A percentile compares a stretch with the other conserved stretches of the same genome.
phyloP scores from a whole-genome alignment of 2,888 invertebrate species.

The Deroplatys truncata region DNA sequence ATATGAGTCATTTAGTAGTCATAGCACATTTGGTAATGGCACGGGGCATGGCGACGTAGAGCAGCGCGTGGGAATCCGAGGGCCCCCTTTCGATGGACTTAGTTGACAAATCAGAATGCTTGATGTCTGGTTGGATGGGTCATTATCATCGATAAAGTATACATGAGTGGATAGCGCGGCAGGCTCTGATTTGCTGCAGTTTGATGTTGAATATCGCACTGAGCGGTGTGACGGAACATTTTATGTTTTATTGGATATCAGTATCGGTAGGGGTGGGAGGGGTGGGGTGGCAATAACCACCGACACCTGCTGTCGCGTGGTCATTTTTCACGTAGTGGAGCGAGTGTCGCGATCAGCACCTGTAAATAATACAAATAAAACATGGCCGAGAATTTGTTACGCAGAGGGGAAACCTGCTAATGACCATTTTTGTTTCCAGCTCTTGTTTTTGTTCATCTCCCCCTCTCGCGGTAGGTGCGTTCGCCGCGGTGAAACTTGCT shows the following conservation, averaged over 20 bases:
- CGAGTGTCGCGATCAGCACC: slow-evolving; percentile 1
- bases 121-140: neutral
- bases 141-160: slow-evolving; percentile 24
- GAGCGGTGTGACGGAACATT: slow-evolving; percentile 4
- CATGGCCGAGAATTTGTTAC: slow-evolving; percentile 5
- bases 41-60: neutral
- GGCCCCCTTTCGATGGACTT: neutral
- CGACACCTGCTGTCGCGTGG: slow-evolving; percentile 11
- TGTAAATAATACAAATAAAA: slow-evolving; percentile 12
- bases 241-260: slow-evolving; percentile 13
- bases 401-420: neutral
- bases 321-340: slow-evolving; percentile 11
- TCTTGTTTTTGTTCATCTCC: neutral
- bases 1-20: too few relatives aligned
- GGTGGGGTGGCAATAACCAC: neutral
- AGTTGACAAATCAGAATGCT: neutral
- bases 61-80: neutral
- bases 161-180: neutral
- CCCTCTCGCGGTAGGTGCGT: neutral
- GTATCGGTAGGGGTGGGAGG: neutral
- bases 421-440: neutral
- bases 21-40: too few relatives aligned
- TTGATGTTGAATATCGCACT: neutral
- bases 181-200: neutral
- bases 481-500: neutral